Percentiles rank a stretch among this genome's conserved stretches.
Conservation (phyloP, 2,888 invertebrate genomes). For the Mythimna lalbum region DNA sequence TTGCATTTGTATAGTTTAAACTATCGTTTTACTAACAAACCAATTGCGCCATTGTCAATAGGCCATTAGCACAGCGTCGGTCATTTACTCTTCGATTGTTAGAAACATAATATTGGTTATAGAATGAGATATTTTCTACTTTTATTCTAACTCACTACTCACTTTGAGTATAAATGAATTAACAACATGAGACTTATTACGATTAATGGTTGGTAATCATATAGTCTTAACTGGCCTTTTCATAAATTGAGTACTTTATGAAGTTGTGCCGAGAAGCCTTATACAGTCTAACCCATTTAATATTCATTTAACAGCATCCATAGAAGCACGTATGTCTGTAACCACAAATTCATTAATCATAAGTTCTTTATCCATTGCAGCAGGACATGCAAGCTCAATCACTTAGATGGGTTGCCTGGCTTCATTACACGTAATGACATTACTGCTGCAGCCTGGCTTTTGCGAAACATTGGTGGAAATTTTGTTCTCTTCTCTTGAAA, state of each 20-base stretch:
- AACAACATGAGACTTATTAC: too few relatives aligned
- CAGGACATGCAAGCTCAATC: conserved; percentile 26
- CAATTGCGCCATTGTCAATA: conserved; percentile 22
- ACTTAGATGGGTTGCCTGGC: conserved; percentile 42
- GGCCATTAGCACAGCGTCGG: not conserved
- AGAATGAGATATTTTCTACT: not conserved
- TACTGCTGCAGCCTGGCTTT: conserved; percentile 45
- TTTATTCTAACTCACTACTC: not conserved
- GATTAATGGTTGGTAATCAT: not conserved
- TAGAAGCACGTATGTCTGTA: conserved; percentile 5
- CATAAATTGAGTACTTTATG: not conserved
- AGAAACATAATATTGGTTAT: not conserved
- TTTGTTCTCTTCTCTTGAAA: conserved; percentile 53
- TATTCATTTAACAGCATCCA: conserved; percentile 12
- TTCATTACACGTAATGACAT: conserved; percentile 58
- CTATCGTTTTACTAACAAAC: conserved; percentile 19
- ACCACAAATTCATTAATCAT: conserved; percentile 47
- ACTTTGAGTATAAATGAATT: not conserved
- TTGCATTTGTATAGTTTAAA: conserved; percentile 27
- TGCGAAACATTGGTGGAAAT: conserved; percentile 60
- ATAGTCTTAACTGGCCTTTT: not conserved
- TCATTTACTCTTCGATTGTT: not conserved
- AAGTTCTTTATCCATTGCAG: conserved; percentile 29
- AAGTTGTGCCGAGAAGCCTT: not conserved
- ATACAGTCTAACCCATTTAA: conserved; percentile 22